Base-by-base conservation (phyloP, 1,140 invertebrate species). In the Pseudobourletiella spinata region DNA sequence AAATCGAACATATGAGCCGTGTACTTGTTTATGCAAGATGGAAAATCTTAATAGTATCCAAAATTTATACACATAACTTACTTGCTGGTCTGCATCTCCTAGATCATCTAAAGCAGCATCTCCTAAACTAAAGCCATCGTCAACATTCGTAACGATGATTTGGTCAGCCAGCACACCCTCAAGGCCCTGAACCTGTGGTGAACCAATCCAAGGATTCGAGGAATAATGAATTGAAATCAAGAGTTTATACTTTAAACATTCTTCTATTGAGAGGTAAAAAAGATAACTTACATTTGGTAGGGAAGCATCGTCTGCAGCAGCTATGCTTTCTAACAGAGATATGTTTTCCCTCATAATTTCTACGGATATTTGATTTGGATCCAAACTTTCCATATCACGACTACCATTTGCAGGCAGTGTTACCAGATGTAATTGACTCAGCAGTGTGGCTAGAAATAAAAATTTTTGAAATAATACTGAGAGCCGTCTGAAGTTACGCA, bases 291-390 rank as follows among this genome's bases (percentile, higher is more conserved):
- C 64, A 48, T 66, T 66, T 24, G 46, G 35, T 29, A 66, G 35
- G 3, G 64, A 24, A 15, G 28, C 18, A 55, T 68, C 66, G 39
- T 68, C 62, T 14, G 46, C 61, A 30, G 43, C 59, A 28, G 61
- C 55, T 14, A 65, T 68, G 28, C 66, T 68, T 46, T 68, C 66
- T 1, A 68, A 35, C 11, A 68, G 48, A 1, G 66, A 65, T 18
- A 68, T 55, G 43, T 68, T 65, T 51, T 68, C 66, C 30, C 57
- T 51, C 63, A 68, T 65, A 14, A 65, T 65, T 65, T 68, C 66
- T 18, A 65, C 66, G 16, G 66, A 62, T 29, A 68, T 63, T 16
- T 61, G 61, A 56, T 59, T 65, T 2, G 66, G 43, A 32, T 65
- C 66, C 6, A 68, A 30, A 16, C 14, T 52, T 32, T 59, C 62